These are phyloP conservation scores for Globodera ellingtonae DNA, from an alignment of 1,140 invertebrate species.

Conservation along the genomic window DNA sequence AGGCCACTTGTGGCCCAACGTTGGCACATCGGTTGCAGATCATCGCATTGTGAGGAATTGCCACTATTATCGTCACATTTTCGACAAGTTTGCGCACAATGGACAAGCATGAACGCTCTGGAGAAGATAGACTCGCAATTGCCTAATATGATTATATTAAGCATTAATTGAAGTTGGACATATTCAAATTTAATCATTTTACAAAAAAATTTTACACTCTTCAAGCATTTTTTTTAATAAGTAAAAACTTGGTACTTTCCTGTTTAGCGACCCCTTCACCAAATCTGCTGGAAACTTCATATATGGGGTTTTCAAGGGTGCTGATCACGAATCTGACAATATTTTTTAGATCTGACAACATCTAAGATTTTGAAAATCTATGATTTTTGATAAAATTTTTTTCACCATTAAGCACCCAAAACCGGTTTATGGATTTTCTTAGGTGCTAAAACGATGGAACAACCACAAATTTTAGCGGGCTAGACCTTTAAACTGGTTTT, in stretches of 20 bases:
- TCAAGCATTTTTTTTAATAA: neutral
- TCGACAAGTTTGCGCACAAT: constrained; percentile 51
- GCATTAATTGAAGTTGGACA: constrained; percentile 44
- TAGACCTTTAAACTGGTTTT: too few relatives aligned
- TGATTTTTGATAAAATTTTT: too few relatives aligned
- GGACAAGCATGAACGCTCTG: constrained; percentile 50
- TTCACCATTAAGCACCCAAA: too few relatives aligned
- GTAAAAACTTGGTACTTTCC: neutral
- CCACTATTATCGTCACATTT: constrained; percentile 29
- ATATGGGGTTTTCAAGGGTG: too few relatives aligned
- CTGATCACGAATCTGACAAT: too few relatives aligned
- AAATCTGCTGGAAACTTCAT: too few relatives aligned
- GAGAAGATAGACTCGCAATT: constrained; percentile 54
- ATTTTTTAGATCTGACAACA: too few relatives aligned
- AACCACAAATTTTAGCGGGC: too few relatives aligned
- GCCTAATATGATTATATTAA: constrained; percentile 47
- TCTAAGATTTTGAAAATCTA: too few relatives aligned
- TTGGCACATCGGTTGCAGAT: constrained; percentile 51
- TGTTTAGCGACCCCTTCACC: too few relatives aligned
- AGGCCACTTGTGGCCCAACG: constrained; percentile 56
- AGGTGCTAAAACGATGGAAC: too few relatives aligned
- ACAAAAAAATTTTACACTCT: neutral
- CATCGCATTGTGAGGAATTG: constrained; percentile 28
- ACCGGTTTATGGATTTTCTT: too few relatives aligned
- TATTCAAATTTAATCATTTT: constrained; percentile 19